Conservation (phyloP, 2,797 vertebrate genomes). For the Dryobates pubescens region DNA sequence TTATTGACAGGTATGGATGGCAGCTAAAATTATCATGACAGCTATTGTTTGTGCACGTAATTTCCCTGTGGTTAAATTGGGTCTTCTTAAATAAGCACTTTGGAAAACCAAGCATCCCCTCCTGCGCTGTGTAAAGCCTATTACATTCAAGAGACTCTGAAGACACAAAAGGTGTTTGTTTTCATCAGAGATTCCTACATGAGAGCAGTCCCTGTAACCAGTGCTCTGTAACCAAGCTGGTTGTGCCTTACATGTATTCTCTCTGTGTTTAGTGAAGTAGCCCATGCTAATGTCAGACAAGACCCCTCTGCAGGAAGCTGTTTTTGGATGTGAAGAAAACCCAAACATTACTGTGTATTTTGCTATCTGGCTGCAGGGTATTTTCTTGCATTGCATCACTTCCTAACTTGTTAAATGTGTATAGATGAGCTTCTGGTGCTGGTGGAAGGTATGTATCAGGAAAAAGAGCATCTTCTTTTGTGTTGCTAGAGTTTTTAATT, state of each 20-base stretch:
- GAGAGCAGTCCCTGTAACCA: not conserved
- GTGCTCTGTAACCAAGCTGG: not conserved
- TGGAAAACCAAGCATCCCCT: not conserved
- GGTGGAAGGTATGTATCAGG: accelerated
- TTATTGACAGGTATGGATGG: not conserved
- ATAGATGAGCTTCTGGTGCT: not conserved
- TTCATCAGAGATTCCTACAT: not conserved
- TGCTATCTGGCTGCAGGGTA: not conserved
- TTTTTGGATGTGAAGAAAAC: not conserved
- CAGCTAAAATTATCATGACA: not conserved
- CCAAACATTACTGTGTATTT: not conserved
- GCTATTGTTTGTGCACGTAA: slow-evolving; percentile 3
- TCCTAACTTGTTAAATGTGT: not conserved
- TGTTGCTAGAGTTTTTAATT: not conserved
- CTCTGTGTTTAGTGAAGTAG: not conserved
- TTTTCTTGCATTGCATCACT: not conserved
- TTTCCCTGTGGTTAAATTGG: slow-evolving; percentile 3
- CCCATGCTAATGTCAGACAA: not conserved
- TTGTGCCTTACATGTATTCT: not conserved
- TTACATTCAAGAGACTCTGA: slow-evolving; percentile 23
- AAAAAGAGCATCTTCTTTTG: not conserved
- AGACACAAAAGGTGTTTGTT: slow-evolving; percentile 22
- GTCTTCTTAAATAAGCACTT: slow-evolving; percentile 27
- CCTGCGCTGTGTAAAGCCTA: not conserved
- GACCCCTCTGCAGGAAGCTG: not conserved